phyloP scores from a whole-genome alignment of 2,888 invertebrate species.

The Patella ulyssiponensis region DNA sequence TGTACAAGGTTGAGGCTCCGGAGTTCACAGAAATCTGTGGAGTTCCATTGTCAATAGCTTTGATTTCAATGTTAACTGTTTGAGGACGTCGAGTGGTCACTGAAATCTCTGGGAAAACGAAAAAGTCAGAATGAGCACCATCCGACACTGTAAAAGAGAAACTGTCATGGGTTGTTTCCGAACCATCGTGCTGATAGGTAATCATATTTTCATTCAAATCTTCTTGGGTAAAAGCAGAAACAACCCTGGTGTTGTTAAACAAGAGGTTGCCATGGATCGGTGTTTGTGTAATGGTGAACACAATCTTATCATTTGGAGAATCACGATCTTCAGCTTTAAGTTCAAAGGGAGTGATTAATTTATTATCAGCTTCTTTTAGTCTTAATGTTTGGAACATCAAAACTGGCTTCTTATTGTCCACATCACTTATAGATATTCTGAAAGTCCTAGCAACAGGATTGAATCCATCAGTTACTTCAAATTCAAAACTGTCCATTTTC shows the following conservation, averaged over 20 bases:
- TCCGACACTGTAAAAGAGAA: constrained; percentile 70
- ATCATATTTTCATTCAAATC: constrained; percentile 68
- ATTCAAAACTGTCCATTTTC: constrained; percentile 71
- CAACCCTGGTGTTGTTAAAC: constrained; percentile 56
- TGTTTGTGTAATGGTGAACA: constrained; percentile 65
- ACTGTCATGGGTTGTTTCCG: constrained; percentile 66
- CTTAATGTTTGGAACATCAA: constrained; percentile 64
- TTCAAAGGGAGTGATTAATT: constrained; percentile 70
- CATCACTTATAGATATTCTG: constrained; percentile 68
- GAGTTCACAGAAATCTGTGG: constrained; percentile 65
- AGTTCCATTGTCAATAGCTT: constrained; percentile 68
- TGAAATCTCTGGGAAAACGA: constrained; percentile 64
- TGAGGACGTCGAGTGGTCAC: constrained; percentile 62
- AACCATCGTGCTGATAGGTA: constrained; percentile 72
- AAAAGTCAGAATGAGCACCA: constrained; percentile 69
- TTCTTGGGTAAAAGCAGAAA: constrained; percentile 64
- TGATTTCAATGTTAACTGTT: constrained; percentile 64
- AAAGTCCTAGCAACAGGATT: constrained; percentile 68
- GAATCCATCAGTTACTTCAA: constrained; percentile 71
- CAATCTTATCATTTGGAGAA: constrained; percentile 59
- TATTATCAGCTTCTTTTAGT: constrained; percentile 67
- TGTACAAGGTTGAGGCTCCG: constrained; percentile 60
- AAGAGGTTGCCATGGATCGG: constrained; percentile 69
- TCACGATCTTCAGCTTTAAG: constrained; percentile 69
- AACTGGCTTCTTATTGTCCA: constrained; percentile 71